Conservation (phyloP, 1,140 invertebrate species). For the Pemphigus obesinymphae region DNA sequence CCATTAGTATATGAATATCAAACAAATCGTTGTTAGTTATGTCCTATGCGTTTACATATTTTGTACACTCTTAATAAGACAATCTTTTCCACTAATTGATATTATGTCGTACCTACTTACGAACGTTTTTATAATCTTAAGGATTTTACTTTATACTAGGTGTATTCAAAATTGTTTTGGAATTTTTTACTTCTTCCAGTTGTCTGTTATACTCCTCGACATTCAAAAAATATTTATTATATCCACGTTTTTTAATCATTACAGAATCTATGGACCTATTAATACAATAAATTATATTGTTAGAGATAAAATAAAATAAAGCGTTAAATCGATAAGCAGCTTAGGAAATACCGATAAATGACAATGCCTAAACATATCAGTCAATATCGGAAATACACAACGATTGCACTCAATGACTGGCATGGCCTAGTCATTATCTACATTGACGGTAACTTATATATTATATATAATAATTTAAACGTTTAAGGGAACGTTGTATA, state of each 20-base stretch:
- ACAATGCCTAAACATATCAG: neutral
- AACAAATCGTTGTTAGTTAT: neutral
- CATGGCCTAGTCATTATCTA: neutral
- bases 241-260: too few species aligned
- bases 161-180: too few species aligned
- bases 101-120: neutral
- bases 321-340: neutral
- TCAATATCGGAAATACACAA: neutral
- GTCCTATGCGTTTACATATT: neutral
- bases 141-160: too few species aligned
- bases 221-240: too few species aligned
- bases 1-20: neutral
- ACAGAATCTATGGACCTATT: too few species aligned
- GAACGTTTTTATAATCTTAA: too few species aligned
- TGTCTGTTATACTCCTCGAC: too few species aligned
- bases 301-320: neutral
- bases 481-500: too few species aligned
- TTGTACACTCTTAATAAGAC: neutral
- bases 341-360: neutral
- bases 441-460: too few species aligned
- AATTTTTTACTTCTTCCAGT: too few species aligned
- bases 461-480: too few species aligned
- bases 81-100: neutral
- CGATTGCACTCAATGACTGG: neutral
- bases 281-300: too few species aligned